phyloP scores from a whole-genome alignment of 2,113 vertebrate species.

The Leucopternis melanops region DNA sequence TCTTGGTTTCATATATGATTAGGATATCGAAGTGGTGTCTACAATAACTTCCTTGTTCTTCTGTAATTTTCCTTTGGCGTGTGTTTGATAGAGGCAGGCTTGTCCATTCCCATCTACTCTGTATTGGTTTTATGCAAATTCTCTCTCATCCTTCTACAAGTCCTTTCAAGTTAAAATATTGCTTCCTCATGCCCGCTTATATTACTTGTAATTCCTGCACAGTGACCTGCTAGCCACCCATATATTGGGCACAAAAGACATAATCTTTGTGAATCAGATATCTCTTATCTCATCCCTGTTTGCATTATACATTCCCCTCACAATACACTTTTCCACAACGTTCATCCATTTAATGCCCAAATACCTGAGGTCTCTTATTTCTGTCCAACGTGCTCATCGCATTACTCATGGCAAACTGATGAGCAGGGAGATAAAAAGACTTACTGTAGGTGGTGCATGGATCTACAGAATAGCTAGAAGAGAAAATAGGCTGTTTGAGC shows the following conservation, averaged over 20 bases:
- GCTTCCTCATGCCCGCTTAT: slow-evolving; percentile 52
- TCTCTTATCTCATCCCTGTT: slow-evolving; percentile 57
- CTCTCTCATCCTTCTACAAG: slow-evolving; percentile 57
- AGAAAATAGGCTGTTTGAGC: not conserved
- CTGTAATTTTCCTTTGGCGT: slow-evolving; percentile 51
- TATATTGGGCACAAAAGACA: slow-evolving; percentile 33
- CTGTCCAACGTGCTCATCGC: not conserved
- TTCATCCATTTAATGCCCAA: slow-evolving; percentile 37
- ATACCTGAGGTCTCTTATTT: slow-evolving; percentile 33
- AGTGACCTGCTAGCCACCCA: slow-evolving; percentile 55
- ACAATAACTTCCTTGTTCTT: slow-evolving; percentile 58
- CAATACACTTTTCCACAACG: not conserved
- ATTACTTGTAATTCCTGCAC: slow-evolving; percentile 32
- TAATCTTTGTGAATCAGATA: slow-evolving; percentile 55
- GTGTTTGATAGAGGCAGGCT: slow-evolving; percentile 47
- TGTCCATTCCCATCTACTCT: slow-evolving; percentile 56
- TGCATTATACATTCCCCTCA: not conserved
- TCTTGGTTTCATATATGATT: slow-evolving; percentile 7
- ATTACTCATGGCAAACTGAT: not conserved
- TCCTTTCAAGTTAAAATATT: slow-evolving; percentile 56
- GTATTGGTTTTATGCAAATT: slow-evolving; percentile 63
- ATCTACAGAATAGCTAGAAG: not conserved
- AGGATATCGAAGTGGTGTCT: slow-evolving; percentile 10
- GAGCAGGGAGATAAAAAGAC: slow-evolving; percentile 29
- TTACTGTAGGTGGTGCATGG: not conserved